These are phyloP conservation scores for Petrocephalus sullivani DNA, from an alignment of 2,797 vertebrate species.

Conservation along the genomic window DNA sequence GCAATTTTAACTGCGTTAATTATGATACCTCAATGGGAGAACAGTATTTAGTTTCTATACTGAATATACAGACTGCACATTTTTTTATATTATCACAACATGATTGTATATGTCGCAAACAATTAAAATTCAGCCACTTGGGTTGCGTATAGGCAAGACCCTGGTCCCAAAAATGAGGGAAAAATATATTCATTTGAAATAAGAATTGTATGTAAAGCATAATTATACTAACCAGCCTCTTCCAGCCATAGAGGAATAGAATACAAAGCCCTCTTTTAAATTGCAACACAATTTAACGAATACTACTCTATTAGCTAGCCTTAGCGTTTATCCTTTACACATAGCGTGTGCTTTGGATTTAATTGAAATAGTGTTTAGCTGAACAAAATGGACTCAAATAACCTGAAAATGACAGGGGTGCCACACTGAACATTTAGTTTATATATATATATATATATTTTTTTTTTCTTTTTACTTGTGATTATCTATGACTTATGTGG, in stretches of 20 bases:
- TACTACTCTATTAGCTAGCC: not conserved
- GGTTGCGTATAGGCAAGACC: not conserved
- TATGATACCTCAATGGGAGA: too few species aligned
- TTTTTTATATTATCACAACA: not conserved
- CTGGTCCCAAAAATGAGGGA: not conserved
- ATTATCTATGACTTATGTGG: not conserved
- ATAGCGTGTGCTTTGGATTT: not conserved
- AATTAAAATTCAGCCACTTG: not conserved
- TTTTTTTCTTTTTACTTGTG: not conserved
- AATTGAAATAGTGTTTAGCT: constrained; percentile 8
- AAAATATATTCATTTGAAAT: not conserved
- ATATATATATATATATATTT: too few species aligned
- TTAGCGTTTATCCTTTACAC: not conserved
- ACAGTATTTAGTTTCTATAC: too few species aligned
- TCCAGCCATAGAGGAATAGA: not conserved
- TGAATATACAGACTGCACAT: too few species aligned
- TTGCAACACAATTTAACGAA: not conserved
- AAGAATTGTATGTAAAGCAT: not conserved
- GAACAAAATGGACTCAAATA: constrained; percentile 7
- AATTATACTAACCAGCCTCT: not conserved
- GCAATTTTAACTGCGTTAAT: too few species aligned
- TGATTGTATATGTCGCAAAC: not conserved
- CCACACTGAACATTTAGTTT: too few species aligned
- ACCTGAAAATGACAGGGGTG: not conserved
- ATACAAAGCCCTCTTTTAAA: not conserved